phyloP scores from a whole-genome alignment of 2,888 invertebrate species.

The Parnassius mnemosyne region DNA sequence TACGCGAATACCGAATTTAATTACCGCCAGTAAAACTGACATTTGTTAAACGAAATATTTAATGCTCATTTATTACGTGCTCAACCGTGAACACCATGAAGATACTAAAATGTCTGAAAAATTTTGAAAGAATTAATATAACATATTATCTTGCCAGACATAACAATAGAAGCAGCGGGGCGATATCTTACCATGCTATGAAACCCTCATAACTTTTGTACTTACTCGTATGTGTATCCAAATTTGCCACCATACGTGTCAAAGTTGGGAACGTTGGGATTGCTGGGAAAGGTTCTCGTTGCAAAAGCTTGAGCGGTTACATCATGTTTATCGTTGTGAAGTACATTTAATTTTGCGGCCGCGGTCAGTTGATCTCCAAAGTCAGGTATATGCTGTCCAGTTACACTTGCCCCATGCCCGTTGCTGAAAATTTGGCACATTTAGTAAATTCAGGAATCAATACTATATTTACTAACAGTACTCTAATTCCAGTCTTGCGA shows the following conservation, averaged over 20 bases:
- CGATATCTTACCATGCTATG: too few relatives aligned
- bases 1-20: too few relatives aligned
- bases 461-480: background rate
- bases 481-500: background rate
- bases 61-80: too few relatives aligned
- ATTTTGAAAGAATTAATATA: too few relatives aligned
- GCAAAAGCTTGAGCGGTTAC: slow-evolving; percentile 44
- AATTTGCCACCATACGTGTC: slow-evolving; percentile 42
- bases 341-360: slow-evolving; percentile 40
- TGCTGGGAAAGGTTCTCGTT: slow-evolving; percentile 40
- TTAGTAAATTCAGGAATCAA: too few relatives aligned
- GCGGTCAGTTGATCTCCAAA: slow-evolving; percentile 47
- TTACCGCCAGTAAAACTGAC: too few relatives aligned
- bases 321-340: slow-evolving; percentile 43
- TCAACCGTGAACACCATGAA: too few relatives aligned
- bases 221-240: slow-evolving; percentile 46
- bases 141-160: too few relatives aligned
- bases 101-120: too few relatives aligned
- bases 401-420: slow-evolving; percentile 40
- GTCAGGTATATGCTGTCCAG: slow-evolving; percentile 42
- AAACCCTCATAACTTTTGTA: slow-evolving; percentile 2
- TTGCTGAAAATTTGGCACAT: slow-evolving; percentile 31
- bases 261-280: slow-evolving; percentile 40
- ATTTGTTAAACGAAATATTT: too few relatives aligned
- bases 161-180: too few relatives aligned